Evolutionary conservation across 2,888 invertebrate species (phyloP), one percentile per base, ranked within the genome.

Genomic region (Chironomus tentans): DNA sequence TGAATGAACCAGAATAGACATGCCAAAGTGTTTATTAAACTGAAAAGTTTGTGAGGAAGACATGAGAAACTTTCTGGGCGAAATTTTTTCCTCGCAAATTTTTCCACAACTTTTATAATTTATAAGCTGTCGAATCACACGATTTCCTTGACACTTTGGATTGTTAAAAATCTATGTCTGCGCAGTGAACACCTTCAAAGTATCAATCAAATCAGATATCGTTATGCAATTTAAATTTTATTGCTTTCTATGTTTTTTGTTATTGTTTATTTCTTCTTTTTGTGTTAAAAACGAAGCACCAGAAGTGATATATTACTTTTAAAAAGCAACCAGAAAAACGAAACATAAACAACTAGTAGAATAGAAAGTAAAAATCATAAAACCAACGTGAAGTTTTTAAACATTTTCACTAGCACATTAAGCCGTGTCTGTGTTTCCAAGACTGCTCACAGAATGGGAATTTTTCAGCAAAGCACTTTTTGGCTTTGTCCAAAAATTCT

Each of bases 1-100:
- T 97, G 85, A 95, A 93, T 82, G 93, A 92, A 82, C 88, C 90
- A 56, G 91, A 92, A 83, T 91, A 90, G 68, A 22, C 21, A 28
- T 46, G 65, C n/a, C 24, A 28, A n/a, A 21, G 22, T 12, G 21
- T 21, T 22, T 18, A 22, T 62, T 71, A 47, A 18, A n/a, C 28
- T 50, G 50, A 50, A 50, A 50, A 1, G 0, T 56, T 56, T 56
- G 56, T 50, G 50, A 50, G 56, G 56, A 15, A 18, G 18, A 56
- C n/a, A 10, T 38, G 38, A 38, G 2, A 38, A 56, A 13, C 1
- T 56, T 56, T 56, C 56, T 56, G 56, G 56, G 56, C 56, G 56
- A 56, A 56, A 15, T 18, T 56, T 56, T 56, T 56, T 56, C 38
- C 38, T 38, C 38, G 4, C 15, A 56, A 56, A 56, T 56, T 56